Evolutionary conservation across 2,113 vertebrate genomes (phyloP).

Genomic region (Chauna torquata): DNA sequence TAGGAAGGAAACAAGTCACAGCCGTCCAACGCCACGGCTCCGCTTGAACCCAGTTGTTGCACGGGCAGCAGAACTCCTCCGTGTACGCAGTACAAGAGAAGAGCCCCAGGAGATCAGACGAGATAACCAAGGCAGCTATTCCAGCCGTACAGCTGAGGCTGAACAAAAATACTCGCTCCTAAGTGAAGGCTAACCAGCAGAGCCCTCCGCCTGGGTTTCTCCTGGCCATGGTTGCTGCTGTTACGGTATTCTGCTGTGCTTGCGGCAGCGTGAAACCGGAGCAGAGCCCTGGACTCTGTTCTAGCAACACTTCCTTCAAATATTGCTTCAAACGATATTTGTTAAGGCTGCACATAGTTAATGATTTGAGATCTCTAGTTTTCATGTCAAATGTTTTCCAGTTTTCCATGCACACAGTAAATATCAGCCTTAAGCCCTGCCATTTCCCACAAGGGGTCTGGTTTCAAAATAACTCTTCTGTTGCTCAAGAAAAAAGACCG

Average conservation of each 20-base stretch:
- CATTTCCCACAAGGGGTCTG: neutral
- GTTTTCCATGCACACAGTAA: neutral
- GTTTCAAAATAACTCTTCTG: slow-evolving; percentile 35
- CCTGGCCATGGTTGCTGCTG: neutral
- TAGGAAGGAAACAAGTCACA: neutral
- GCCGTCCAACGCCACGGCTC: rapidly evolving
- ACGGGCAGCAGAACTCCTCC: neutral
- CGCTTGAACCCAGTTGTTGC: neutral
- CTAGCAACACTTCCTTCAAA: neutral
- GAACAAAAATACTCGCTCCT: neutral
- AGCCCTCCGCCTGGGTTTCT: rapidly evolving
- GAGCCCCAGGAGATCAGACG: neutral
- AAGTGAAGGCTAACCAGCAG: rapidly evolving
- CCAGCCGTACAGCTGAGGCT: neutral
- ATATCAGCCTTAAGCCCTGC: neutral
- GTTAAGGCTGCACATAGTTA: neutral
- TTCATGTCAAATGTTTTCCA: neutral
- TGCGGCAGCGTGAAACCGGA: rapidly evolving
- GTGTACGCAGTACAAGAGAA: neutral
- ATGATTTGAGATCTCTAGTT: slow-evolving; percentile 42
- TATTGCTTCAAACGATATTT: neutral
- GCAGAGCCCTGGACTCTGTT: neutral
- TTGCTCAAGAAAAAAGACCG: neutral
- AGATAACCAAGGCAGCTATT: neutral
- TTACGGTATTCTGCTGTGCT: too few species aligned